These are phyloP conservation scores for Belonocnema kinseyi DNA, from an alignment of 1,140 invertebrate species.

Conservation along the genomic window DNA sequence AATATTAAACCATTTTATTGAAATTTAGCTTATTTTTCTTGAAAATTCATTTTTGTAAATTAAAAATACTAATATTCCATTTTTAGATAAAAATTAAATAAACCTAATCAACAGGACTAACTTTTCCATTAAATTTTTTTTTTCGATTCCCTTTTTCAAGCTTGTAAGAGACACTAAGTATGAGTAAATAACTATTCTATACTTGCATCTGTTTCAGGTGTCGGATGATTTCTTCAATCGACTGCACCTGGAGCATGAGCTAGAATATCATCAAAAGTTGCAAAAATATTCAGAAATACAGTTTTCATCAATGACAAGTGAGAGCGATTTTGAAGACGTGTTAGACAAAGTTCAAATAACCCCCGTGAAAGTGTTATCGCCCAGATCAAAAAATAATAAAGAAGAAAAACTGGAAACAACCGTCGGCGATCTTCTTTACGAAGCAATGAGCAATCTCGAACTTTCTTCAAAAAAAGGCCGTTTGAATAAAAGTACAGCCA, in stretches of 20 bases:
- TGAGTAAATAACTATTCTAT: neutral
- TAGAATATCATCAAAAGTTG: neutral
- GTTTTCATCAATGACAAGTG: constrained; percentile 35
- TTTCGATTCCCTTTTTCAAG: constrained; percentile 7
- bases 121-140: constrained; percentile 7
- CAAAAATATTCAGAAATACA: constrained; percentile 29
- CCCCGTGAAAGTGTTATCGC: constrained; percentile 50
- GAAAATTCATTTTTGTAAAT: too few species aligned
- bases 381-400: constrained; percentile 47
- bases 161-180: neutral
- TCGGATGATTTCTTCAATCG: constrained; percentile 22
- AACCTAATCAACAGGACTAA: constrained; percentile 38
- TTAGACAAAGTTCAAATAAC: constrained; percentile 53
- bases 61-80: too few species aligned
- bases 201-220: neutral
- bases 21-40: too few species aligned
- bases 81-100: too few species aligned
- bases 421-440: constrained; percentile 56
- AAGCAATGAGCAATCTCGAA: constrained; percentile 56
- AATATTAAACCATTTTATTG: too few species aligned
- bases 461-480: constrained; percentile 45
- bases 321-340: constrained; percentile 43
- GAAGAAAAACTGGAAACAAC: constrained; percentile 53
- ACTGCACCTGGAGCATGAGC: neutral
- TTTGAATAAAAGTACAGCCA: constrained; percentile 46